Conservation (phyloP, 2,113 vertebrate genomes). For the Nerophis lumbriciformis region DNA sequence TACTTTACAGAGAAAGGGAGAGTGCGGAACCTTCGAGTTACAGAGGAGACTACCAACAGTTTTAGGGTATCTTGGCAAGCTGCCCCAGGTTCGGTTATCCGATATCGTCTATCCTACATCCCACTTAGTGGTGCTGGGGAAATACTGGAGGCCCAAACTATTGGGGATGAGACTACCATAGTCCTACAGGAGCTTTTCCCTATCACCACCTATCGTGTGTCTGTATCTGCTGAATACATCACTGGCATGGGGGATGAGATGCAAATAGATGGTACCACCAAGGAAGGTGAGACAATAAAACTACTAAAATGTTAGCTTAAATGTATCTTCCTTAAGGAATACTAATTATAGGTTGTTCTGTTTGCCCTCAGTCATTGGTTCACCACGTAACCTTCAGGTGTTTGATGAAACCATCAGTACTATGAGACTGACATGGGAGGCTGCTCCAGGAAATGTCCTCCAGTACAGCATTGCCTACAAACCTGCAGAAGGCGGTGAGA, state of each 20-base stretch:
- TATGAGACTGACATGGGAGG: constrained; percentile 84
- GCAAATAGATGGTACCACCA: constrained; percentile 85
- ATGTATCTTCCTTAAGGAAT: not conserved
- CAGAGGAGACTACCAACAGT: constrained; percentile 88
- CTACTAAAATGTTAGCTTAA: not conserved
- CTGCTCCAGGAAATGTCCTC: constrained; percentile 87
- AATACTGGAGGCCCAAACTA: constrained; percentile 76
- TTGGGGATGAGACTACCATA: constrained; percentile 78
- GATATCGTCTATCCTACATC: constrained; percentile 82
- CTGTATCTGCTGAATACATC: constrained; percentile 84
- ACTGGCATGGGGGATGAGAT: constrained; percentile 75
- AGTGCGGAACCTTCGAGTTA: constrained; percentile 83
- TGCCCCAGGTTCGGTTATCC: constrained; percentile 85
- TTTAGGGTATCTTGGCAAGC: constrained; percentile 90
- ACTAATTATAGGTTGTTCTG: not conserved
- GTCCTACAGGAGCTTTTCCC: constrained; percentile 82
- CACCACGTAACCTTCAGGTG: constrained; percentile 84
- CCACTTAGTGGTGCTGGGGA: constrained; percentile 76
- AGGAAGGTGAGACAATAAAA: constrained; percentile 78
- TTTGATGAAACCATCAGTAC: constrained; percentile 85
- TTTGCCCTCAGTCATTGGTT: constrained; percentile 77
- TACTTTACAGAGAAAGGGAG: constrained; percentile 80
- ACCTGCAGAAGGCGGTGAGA: constrained; percentile 79
- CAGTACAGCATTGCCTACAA: constrained; percentile 85
- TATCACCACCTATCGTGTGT: constrained; percentile 90